These are phyloP conservation scores for Cephalopterus ornatus DNA, from an alignment of 2,113 vertebrate species.

Conservation along the genomic window DNA sequence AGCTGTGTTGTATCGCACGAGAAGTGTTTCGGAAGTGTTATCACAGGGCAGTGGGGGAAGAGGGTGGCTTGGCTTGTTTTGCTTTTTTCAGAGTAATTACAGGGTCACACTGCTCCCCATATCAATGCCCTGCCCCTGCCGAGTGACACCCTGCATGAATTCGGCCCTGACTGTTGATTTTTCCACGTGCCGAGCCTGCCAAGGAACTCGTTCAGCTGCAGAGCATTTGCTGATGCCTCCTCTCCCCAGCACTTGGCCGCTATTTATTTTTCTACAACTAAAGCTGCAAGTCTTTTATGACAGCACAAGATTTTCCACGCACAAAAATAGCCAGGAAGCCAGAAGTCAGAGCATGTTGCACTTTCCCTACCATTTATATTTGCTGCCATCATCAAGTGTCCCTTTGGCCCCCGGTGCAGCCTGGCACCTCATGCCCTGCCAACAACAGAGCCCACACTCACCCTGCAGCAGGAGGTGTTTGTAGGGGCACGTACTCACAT, in stretches of 20 bases:
- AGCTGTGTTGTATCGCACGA: neutral
- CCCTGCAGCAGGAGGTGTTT: neutral
- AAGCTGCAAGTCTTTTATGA: neutral
- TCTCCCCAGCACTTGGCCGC: neutral
- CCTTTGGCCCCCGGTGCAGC: neutral
- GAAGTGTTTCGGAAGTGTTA: conserved; percentile 29
- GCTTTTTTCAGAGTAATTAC: conserved; percentile 10
- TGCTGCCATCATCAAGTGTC: neutral
- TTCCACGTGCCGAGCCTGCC: conserved; percentile 41
- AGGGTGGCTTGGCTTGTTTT: conserved; percentile 8
- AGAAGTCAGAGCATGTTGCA: neutral
- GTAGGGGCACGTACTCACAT: conserved; percentile 79
- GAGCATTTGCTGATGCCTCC: conserved; percentile 5
- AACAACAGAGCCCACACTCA: neutral
- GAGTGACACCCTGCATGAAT: conserved; percentile 11
- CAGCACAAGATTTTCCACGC: neutral
- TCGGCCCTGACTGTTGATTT: conserved; percentile 42
- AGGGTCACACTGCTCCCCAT: conserved; percentile 17
- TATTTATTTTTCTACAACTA: conserved; percentile 3
- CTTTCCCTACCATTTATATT: neutral
- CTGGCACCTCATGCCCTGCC: neutral
- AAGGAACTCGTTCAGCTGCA: neutral
- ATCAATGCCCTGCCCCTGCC: neutral
- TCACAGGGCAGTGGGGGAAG: neutral
- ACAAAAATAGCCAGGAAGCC: neutral